These are phyloP conservation scores for Diogma glabrata DNA, from an alignment of 2,888 invertebrate genomes.

Conservation along the genomic window DNA sequence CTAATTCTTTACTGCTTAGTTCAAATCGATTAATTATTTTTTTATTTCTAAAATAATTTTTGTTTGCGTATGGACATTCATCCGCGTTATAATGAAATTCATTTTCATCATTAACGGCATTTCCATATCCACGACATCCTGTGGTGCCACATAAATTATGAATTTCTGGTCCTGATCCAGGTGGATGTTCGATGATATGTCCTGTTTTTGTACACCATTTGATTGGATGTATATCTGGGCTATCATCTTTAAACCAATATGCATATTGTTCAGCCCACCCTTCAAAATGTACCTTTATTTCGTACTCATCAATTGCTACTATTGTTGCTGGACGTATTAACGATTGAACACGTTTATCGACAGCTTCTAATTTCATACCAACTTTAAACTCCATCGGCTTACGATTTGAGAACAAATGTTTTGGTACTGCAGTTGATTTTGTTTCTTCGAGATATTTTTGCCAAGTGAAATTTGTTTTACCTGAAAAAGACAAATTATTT, in stretches of 20 bases:
- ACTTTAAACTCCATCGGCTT: conserved; percentile 65
- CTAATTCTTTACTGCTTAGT: background rate
- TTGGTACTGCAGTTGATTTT: conserved; percentile 62
- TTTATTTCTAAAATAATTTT: conserved; percentile 28
- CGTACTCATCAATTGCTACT: conserved; percentile 60
- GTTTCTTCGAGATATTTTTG: conserved; percentile 67
- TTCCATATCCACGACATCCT: conserved; percentile 82
- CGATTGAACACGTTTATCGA: conserved; percentile 71
- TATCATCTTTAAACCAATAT: conserved; percentile 86
- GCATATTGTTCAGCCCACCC: conserved; percentile 78
- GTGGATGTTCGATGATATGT: conserved; percentile 74
- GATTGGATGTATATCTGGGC: conserved; percentile 79
- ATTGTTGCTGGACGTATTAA: conserved; percentile 79
- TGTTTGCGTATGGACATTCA: conserved; percentile 59
- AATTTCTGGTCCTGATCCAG: conserved; percentile 32
- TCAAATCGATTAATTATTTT: conserved; percentile 7
- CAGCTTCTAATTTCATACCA: conserved; percentile 80
- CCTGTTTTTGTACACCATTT: conserved; percentile 86
- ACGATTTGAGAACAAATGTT: conserved; percentile 69
- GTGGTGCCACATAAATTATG: conserved; percentile 31
- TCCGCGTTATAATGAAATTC: conserved; percentile 59
- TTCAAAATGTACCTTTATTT: conserved; percentile 70
- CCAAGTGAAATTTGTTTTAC: conserved; percentile 70
- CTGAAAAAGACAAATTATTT: too few relatives aligned
- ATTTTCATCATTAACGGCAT: conserved; percentile 65